These are phyloP conservation scores for Oreocharis arfaki DNA, from an alignment of 2,113 vertebrate genomes.

Conservation along the genomic window DNA sequence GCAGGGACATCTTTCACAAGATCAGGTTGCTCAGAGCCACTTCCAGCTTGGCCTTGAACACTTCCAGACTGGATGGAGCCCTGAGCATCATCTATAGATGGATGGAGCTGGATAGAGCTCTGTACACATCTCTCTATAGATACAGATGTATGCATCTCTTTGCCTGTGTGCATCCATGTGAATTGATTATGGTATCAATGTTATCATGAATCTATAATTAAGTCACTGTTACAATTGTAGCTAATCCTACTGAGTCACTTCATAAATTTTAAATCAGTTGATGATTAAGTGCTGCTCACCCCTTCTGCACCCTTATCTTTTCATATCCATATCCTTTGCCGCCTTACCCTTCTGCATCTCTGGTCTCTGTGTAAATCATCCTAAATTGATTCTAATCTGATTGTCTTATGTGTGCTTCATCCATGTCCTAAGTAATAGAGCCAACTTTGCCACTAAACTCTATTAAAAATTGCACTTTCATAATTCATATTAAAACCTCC, in stretches of 20 bases:
- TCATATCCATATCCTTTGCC: neutral
- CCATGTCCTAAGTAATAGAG: neutral
- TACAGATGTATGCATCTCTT: neutral
- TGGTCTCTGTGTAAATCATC: neutral
- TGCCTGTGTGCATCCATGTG: neutral
- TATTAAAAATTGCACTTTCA: neutral
- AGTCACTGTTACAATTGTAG: neutral
- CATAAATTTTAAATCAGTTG: neutral
- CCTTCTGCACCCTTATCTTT: neutral
- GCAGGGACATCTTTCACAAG: neutral
- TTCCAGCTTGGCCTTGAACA: neutral
- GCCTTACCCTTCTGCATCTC: neutral
- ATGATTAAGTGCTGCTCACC: neutral
- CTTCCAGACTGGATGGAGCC: neutral
- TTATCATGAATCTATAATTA: neutral
- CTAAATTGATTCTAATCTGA: neutral
- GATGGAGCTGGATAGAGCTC: neutral
- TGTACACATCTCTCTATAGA: neutral
- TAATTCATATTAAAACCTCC: neutral
- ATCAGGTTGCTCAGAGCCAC: neutral
- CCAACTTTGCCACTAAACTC: neutral
- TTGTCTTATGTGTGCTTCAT: neutral
- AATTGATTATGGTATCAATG: neutral
- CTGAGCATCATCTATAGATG: neutral
- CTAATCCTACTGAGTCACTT: neutral